Percentiles rank a stretch among this genome's conserved stretches.
These are phyloP conservation scores for Caenorhabditis latens DNA, from an alignment of 1,140 invertebrate species.

Conservation along the genomic window DNA sequence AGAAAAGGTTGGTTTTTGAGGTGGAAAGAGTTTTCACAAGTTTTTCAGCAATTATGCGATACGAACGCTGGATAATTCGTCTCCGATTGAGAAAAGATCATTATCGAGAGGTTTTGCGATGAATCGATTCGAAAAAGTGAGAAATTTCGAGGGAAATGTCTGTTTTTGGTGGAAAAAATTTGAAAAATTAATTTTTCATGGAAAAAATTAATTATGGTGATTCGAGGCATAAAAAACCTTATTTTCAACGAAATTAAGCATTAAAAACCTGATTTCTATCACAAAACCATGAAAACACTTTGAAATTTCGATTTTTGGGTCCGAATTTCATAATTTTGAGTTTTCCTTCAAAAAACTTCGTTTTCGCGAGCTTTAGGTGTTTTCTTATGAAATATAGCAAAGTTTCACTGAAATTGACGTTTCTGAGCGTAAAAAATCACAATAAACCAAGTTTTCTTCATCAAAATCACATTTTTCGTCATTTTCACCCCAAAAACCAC, in stretches of 20 bases:
- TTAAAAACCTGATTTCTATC: no score
- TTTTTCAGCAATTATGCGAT: conserved; percentile 42
- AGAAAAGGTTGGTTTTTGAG: neutral
- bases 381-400: no score
- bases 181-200: neutral
- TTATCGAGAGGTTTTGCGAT: conserved; percentile 71
- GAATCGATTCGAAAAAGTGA: conserved; percentile 77
- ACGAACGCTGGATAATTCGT: conserved; percentile 10
- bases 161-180: neutral
- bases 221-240: no score
- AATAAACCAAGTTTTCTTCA: no score
- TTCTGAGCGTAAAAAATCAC: no score
- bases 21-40: no score
- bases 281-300: no score
- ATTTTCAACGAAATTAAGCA: no score
- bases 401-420: no score
- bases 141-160: neutral
- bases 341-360: neutral
- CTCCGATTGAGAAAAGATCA: conserved; percentile 73
- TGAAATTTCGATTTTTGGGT: no score
- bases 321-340: neutral
- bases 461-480: neutral
- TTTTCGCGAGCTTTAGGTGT: no score
- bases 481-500: neutral
- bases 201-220: no score